phyloP scores from a whole-genome alignment of 2,888 invertebrate genomes.

The Folsomia manolachei region DNA sequence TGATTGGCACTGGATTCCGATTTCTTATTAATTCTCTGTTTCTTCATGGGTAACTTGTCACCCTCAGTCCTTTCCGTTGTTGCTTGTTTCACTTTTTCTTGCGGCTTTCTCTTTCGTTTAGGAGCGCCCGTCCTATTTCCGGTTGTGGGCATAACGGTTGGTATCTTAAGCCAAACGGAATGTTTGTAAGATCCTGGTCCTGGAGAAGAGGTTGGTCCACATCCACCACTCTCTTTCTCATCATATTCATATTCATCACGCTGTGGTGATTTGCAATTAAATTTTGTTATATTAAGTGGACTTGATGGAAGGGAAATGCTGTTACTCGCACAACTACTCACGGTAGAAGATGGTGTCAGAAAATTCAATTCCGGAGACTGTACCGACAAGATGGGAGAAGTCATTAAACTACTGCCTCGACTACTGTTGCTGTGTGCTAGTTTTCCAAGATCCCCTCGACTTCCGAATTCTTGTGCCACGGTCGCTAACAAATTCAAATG shows the following conservation, averaged over 20 bases:
- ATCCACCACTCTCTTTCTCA: background rate
- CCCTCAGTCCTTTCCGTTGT: background rate
- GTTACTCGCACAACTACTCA: background rate
- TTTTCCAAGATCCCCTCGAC: slow-evolving; percentile 37
- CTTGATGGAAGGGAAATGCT: background rate
- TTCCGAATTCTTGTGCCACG: slow-evolving; percentile 49
- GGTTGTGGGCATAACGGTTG: slow-evolving; percentile 29
- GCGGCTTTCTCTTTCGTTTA: slow-evolving; percentile 14
- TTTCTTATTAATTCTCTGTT: slow-evolving; percentile 2
- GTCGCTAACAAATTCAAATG: slow-evolving; percentile 48
- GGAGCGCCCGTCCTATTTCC: slow-evolving; percentile 6
- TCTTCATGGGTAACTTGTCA: slow-evolving; percentile 8
- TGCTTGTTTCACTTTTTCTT: background rate
- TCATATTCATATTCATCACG: slow-evolving; percentile 13
- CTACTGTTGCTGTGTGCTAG: slow-evolving; percentile 21
- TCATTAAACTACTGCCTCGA: slow-evolving; percentile 24
- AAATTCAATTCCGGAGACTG: slow-evolving; percentile 4
- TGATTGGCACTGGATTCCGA: background rate
- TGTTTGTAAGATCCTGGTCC: slow-evolving; percentile 10
- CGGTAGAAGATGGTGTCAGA: background rate
- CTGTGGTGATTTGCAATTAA: background rate
- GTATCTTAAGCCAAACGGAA: slow-evolving; percentile 41
- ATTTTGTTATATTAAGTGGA: background rate
- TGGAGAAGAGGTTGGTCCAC: background rate
- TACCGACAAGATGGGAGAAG: background rate